Evolutionary conservation across 2,888 invertebrate species (phyloP), one percentile per base, ranked within the genome.

Genomic region (Flexamia atlantica): DNA sequence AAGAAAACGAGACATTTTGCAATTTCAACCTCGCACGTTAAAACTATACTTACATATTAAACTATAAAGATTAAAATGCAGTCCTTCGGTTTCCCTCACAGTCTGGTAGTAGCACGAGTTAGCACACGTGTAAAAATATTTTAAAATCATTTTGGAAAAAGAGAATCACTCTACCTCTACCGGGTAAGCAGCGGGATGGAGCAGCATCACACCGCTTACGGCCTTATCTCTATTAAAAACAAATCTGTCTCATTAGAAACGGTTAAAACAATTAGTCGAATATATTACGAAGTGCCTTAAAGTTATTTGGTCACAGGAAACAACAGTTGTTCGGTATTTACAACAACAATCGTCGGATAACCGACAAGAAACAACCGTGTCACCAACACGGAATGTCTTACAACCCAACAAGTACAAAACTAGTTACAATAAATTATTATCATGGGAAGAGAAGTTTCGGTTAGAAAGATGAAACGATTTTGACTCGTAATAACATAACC

Each of bases 271-370:
- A 81, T 81, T 82, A 70, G 82, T 82, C 25, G 82, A 68, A n/a
- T 70, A 82, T 50, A 68, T 42, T 30, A 64, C 50, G 60, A 84
- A 70, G 72, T 84, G 84, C 84, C 84, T 84, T 82, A 84, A 80
- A 72, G 82, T 84, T 84, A 84, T 84, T 84, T 84, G 84, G 84
- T 84, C 84, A 84, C 82, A 84, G 84, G 84, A 84, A 83, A 81
- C 70, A 84, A 84, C 84, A 84, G 82, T 82, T 82, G 82, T 72
- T 72, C 32, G 60, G 81, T 82, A 82, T 82, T 46, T 82, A 81
- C 84, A 84, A 70, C 84, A 84, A 84, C 84, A 83, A 83, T 80
- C 64, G 72, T 72, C 42, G 32, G 53, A 25, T 46, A 70, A 50
- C 70, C 42, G 68, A 70, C 82, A 25, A 46, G 64, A 80, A 83